Percentiles rank a stretch among this genome's conserved stretches.
phyloP scores from a whole-genome alignment of 92 coral and sea anemone genomes.

The Epizoanthus fatuus region DNA sequence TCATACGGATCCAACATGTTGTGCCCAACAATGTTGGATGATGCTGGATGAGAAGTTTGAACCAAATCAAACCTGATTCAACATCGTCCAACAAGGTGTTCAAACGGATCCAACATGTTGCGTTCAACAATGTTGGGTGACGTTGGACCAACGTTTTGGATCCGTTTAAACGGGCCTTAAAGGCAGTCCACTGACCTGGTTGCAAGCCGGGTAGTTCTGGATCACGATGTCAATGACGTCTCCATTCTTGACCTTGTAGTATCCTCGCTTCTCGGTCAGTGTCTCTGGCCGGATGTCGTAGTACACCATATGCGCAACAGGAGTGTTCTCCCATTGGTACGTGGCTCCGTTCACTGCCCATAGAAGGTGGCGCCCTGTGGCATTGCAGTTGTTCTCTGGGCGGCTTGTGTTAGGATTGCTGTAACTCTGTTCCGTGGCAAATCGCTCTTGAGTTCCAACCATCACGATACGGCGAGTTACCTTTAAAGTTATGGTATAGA shows the following conservation, averaged over 20 bases:
- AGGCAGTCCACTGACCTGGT: slow-evolving; percentile 7
- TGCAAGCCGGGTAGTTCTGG: slow-evolving; percentile 48
- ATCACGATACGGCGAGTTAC: slow-evolving; percentile 43
- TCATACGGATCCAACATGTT: no score
- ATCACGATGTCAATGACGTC: slow-evolving; percentile 56
- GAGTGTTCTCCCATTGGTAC: slow-evolving; percentile 55
- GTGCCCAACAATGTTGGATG: not conserved
- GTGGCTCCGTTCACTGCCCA: slow-evolving; percentile 46
- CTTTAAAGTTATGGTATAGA: not conserved
- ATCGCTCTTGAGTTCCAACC: slow-evolving; percentile 51
- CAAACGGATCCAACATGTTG: no score
- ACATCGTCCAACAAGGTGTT: no score
- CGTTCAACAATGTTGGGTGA: no score
- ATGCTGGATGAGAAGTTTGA: no score
- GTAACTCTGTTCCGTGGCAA: not conserved
- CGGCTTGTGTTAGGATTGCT: slow-evolving; percentile 23
- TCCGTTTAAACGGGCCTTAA: not conserved
- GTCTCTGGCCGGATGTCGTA: slow-evolving; percentile 46
- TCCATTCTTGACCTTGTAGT: slow-evolving; percentile 46
- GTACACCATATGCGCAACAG: slow-evolving; percentile 48
- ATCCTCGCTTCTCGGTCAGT: slow-evolving; percentile 38
- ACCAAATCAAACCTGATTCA: no score
- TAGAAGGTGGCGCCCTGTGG: slow-evolving; percentile 35
- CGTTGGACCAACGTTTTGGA: no score
- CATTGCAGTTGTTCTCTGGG: slow-evolving; percentile 52